Percentiles rank a stretch among this genome's conserved stretches.
Conservation (phyloP, 2,888 invertebrate species). For the Protonemura montana region DNA sequence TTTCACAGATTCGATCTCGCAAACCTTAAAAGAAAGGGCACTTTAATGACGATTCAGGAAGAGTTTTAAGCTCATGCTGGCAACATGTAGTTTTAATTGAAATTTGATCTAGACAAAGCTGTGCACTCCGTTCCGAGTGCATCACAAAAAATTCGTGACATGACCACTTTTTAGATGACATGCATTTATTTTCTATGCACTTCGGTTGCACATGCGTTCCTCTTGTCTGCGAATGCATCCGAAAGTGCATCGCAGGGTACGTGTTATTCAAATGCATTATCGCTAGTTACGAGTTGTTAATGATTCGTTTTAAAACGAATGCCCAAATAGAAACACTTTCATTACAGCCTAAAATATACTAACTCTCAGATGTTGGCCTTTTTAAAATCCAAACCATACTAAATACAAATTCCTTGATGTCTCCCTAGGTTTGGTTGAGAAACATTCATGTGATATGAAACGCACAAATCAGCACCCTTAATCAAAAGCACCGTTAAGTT, state of each 20-base stretch:
- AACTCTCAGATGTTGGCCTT: too few relatives aligned
- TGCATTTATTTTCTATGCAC: background rate
- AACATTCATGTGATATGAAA: background rate
- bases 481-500: background rate
- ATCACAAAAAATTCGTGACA: background rate
- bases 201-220: background rate
- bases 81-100: background rate
- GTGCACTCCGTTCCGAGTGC: background rate
- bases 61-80: background rate
- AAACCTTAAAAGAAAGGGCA: too few relatives aligned
- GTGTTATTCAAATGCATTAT: background rate
- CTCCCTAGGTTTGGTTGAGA: background rate
- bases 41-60: background rate
- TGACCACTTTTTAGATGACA: background rate
- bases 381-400: too few relatives aligned
- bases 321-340: background rate
- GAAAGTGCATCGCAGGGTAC: background rate
- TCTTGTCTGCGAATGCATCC: background rate
- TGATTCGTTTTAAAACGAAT: background rate
- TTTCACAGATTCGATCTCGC: background rate
- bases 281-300: background rate
- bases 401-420: background rate
- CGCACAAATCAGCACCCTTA: constrained; percentile 1
- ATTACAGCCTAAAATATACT: too few relatives aligned
- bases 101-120: background rate